Evolutionary conservation across 2,113 vertebrate species (phyloP).

Genomic region (Himantopus leucocephalus): DNA sequence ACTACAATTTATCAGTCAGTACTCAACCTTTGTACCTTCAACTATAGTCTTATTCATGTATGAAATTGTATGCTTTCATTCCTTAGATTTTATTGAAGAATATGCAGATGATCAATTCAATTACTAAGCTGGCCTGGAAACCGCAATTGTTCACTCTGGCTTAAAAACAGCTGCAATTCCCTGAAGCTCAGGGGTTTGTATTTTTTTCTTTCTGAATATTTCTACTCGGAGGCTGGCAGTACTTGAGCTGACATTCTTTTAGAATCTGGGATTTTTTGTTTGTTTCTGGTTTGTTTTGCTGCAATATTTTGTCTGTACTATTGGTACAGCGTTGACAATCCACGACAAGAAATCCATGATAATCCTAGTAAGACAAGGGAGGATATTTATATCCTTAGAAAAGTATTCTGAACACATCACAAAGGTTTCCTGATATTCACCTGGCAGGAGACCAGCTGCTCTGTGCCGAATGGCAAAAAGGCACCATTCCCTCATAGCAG

Average conservation of each 20-base stretch:
- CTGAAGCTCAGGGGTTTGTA: background rate
- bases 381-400: background rate
- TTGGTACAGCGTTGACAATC: background rate
- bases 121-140: background rate
- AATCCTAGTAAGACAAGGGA: background rate
- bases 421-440: background rate
- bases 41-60: background rate
- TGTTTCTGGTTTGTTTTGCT: background rate
- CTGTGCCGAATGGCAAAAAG: background rate
- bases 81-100: background rate
- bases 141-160: background rate
- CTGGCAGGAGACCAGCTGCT: background rate
- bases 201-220: constrained; percentile 26
- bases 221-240: background rate
- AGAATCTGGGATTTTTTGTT: background rate
- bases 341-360: background rate
- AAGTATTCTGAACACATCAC: background rate
- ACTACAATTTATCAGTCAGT: background rate
- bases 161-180: background rate
- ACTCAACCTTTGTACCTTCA: background rate
- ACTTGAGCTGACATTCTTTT: background rate
- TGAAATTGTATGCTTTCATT: background rate
- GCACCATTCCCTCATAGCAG: background rate
- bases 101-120: constrained; percentile 1
- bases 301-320: background rate